Evolutionary conservation across 1,140 invertebrate species (phyloP), one percentile per base, ranked within the genome.

Genomic region (Zaprionus davidi): DNA sequence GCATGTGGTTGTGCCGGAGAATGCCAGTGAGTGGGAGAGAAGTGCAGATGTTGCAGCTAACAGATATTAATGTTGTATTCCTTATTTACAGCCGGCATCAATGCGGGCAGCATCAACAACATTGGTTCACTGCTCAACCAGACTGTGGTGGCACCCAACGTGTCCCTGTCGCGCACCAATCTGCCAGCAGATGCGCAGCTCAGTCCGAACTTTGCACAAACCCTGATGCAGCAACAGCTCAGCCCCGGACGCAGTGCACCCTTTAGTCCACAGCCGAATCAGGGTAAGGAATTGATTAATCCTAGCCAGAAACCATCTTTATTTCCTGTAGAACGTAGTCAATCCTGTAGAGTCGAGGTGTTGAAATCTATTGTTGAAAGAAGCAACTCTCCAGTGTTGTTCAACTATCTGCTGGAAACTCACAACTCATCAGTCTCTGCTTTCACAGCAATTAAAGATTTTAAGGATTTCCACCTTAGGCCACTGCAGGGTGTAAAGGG

Each of bases 71-170:
- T 58, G 13, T 38, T 34, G 4, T 24, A 26, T 34, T 57, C 2
- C 7, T 20, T 4, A 20, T 5, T 80, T 66, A 22, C 5, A 85
- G 81, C 81, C 79, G 92, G 95, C 92, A 94, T 95, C 71, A 93
- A 94, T 73, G 93, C 94, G 34, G 94, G 94, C 68, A 94, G 94
- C 68, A 94, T 96, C 81, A 95, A 96, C 62, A 97, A 96, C 91
- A 96, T 97, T 76, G 95, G 96, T 91, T 96, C 95, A 67, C 93
- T 97, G 78, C 93, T 97, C 73, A 97, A 97, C 90, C 96, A 95
- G n/a, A 95, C 95, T 34, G 31, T 34, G 22, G 96, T 96, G 71
- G 96, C 96, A 22, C 96, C 96, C 9, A 97, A 97, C 93, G 96
- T 97, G 9, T 95, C 96, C 28, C 93, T 94, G 34, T 93, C 96